Evolutionary conservation across 2,113 vertebrate genomes (phyloP).

Genomic region (Antechinus stuartii): DNA sequence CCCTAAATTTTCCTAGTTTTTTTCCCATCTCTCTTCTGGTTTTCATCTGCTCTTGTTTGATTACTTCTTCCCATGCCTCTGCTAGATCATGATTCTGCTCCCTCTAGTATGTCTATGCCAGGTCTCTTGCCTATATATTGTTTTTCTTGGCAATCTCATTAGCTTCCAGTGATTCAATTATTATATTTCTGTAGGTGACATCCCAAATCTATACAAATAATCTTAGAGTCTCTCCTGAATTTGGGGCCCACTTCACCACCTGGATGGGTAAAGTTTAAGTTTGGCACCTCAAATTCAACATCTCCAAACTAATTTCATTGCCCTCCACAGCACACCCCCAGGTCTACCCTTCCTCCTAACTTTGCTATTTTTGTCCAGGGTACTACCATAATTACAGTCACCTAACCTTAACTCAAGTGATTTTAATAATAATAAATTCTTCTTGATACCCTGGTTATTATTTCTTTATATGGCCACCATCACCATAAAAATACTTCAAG

Average conservation of each 20-base stretch:
- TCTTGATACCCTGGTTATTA: background rate
- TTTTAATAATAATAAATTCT: background rate
- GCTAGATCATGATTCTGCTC: background rate
- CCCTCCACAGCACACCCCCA: background rate
- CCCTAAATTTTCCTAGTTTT: background rate
- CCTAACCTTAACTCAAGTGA: background rate
- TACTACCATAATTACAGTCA: background rate
- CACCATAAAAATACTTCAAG: background rate
- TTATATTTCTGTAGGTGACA: background rate
- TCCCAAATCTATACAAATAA: background rate
- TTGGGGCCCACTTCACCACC: background rate
- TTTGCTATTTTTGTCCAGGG: background rate
- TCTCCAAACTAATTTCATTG: background rate
- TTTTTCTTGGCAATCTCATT: background rate
- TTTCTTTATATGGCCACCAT: background rate
- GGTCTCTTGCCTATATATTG: background rate
- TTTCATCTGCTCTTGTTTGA: background rate
- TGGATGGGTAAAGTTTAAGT: background rate
- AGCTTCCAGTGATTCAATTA: background rate
- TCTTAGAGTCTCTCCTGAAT: background rate
- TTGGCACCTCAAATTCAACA: background rate
- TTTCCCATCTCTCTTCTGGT: background rate
- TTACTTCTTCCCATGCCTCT: background rate
- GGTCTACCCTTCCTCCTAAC: background rate
- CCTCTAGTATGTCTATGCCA: background rate